Base-by-base conservation (phyloP, 2,797 vertebrate species). In the Sebastes kiyomatsui region DNA sequence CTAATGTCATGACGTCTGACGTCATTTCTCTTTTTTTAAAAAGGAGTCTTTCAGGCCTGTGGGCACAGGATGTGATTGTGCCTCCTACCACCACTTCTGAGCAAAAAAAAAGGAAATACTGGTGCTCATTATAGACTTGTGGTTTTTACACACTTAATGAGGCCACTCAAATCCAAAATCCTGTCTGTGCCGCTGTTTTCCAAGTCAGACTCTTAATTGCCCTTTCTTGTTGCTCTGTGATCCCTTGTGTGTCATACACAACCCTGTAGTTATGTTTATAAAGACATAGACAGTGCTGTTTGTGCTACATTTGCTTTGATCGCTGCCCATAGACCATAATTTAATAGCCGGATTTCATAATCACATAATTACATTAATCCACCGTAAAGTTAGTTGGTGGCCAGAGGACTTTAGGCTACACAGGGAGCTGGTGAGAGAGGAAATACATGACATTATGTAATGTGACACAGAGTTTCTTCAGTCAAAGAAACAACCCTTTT, bases 291-390 rank as follows among this genome's bases (percentile, higher is more conserved):
- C 72, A 67, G 72, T 75, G 67, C 71, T 79, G 49, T 79, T 76
- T 77, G 61, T 68, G 64, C 71, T 66, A 18, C 67, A 66, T 23
- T 42, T 60, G 38, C 76, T 87, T 80, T 77, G 77, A 87, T 79
- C 79, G 18, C 55, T 46, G 56, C 46, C 67, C 66, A 12, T 49
- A 25, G 64, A 72, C 23, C 52, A 18, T 75, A 10, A 73, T 82
- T 72, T 74, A 78, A 80, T 64, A 60, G 32, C 59, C 3, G 1
- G 32, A 80, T 82, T 75, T 77, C 66, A 81, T 83, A 71, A 88
- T 87, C 72, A 72, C 76, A 77, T 84, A 78, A 84, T 86, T 61
- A 87, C 68, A 74, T 74, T 68, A 80, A 82, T 80, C 80, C 14
- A 38, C 18, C 7, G 23, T 64, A 16, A 78, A 73, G 27, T 67